A percentile compares a stretch with the other conserved stretches of the same genome.
Evolutionary conservation across 2,888 invertebrate species (phyloP).

Genomic region (Prosopocoilus inquinatus): DNA sequence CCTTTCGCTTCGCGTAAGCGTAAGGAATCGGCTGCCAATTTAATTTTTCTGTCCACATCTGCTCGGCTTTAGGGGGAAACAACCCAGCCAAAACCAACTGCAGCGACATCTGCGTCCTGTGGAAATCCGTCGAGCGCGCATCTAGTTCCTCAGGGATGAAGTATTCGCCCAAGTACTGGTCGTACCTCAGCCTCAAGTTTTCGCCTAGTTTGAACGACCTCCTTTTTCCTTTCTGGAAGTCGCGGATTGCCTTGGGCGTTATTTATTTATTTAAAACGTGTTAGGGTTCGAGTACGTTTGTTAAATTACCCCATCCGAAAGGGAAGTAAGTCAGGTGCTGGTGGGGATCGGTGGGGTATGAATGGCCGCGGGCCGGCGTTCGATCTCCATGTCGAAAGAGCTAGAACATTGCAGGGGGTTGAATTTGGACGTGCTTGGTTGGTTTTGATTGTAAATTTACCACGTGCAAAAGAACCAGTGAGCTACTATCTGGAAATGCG

Average conservation of each 20-base stretch:
- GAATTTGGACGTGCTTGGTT: no score
- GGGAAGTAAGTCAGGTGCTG: conserved; percentile 6
- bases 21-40: conserved; percentile 76
- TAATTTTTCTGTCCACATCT: conserved; percentile 57
- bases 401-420: conserved; percentile 11
- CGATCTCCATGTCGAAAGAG: conserved; percentile 16
- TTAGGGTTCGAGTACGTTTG: conserved; percentile 5
- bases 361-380: neutral
- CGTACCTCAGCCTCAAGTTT: conserved; percentile 60
- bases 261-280: neutral
- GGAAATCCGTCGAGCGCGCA: conserved; percentile 66
- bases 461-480: no score
- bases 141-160: conserved; percentile 58
- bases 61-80: conserved; percentile 59
- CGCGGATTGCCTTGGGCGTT: neutral
- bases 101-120: conserved; percentile 71
- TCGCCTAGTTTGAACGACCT: conserved; percentile 59
- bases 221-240: conserved; percentile 60
- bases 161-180: conserved; percentile 53
- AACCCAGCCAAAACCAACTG: conserved; percentile 66
- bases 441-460: no score
- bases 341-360: conserved; percentile 14
- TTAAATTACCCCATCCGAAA: conserved; percentile 10
- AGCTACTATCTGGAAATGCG: no score
- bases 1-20: conserved; percentile 55